A percentile compares a stretch with the other conserved stretches of the same genome.
Evolutionary conservation across 2,113 vertebrate genomes (phyloP).

Genomic region (Corvus moneduloides): DNA sequence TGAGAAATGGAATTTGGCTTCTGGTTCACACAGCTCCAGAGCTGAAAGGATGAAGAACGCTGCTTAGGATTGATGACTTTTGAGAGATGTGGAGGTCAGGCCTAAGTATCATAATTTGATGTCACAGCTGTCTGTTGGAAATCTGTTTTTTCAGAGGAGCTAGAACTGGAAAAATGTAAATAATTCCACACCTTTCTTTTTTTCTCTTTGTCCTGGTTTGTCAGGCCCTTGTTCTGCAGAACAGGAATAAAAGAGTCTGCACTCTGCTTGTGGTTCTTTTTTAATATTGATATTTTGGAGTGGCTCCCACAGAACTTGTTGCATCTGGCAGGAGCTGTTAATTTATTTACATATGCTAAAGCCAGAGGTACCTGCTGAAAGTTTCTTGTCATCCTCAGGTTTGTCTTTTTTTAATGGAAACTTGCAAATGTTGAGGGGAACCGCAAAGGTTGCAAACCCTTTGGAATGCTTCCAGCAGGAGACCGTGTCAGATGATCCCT

Average conservation of each 20-base stretch:
- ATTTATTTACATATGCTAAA: neutral
- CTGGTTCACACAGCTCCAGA: neutral
- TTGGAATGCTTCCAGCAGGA: neutral
- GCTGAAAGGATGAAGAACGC: neutral
- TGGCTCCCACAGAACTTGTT: neutral
- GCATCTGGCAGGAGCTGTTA: neutral
- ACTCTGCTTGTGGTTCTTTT: neutral
- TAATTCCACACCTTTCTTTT: neutral
- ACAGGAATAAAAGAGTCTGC: neutral
- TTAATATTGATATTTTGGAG: neutral
- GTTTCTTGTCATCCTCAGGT: accelerated
- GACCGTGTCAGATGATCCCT: neutral
- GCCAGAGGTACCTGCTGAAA: neutral
- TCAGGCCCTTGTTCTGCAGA: neutral
- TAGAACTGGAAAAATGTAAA: neutral
- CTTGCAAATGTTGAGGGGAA: neutral
- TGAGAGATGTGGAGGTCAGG: neutral
- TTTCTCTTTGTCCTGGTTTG: neutral
- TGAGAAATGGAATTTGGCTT: neutral
- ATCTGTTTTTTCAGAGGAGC: neutral
- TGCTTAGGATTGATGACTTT: neutral
- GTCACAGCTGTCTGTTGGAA: neutral
- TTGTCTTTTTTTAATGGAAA: neutral
- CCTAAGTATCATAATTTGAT: neutral
- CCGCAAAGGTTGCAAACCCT: neutral